phyloP scores from a whole-genome alignment of 2,888 invertebrate genomes.

The Leucophora obtusa region DNA sequence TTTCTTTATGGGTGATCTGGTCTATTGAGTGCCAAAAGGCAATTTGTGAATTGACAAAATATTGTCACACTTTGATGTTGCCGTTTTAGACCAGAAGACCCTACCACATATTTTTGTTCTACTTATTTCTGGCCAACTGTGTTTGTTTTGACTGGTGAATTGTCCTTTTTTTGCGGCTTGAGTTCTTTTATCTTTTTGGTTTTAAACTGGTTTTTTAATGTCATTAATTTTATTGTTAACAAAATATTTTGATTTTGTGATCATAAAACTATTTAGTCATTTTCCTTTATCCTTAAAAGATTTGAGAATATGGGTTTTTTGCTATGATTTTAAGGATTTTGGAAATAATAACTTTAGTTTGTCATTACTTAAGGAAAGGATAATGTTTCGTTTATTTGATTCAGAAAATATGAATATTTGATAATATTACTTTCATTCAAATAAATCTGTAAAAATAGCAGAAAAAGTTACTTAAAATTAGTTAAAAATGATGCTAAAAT shows the following conservation, averaged over 20 bases:
- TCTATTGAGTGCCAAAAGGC: constrained; percentile 56
- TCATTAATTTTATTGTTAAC: constrained; percentile 45
- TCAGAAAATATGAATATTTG: neutral
- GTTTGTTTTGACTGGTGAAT: constrained; percentile 59
- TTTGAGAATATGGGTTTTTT: neutral
- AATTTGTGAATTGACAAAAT: constrained; percentile 67
- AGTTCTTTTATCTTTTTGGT: constrained; percentile 49
- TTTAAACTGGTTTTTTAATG: constrained; percentile 47
- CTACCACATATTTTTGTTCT: constrained; percentile 17
- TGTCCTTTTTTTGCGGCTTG: constrained; percentile 36
- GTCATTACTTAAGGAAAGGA: neutral
- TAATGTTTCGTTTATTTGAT: neutral
- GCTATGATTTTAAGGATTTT: neutral
- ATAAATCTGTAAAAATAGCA: no score
- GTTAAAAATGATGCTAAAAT: no score
- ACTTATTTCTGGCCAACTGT: constrained; percentile 52
- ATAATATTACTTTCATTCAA: no score
- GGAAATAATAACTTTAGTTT: neutral
- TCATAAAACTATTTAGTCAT: neutral
- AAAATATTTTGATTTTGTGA: constrained; percentile 14
- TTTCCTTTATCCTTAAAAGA: neutral
- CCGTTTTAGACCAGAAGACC: constrained; percentile 23
- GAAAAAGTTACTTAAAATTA: no score
- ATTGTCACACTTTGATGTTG: constrained; percentile 59
- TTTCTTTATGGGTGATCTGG: constrained; percentile 7